A percentile compares a stretch with the other conserved stretches of the same genome.
Conservation (phyloP, 2,113 vertebrate species). For the Etheostoma spectabile region DNA sequence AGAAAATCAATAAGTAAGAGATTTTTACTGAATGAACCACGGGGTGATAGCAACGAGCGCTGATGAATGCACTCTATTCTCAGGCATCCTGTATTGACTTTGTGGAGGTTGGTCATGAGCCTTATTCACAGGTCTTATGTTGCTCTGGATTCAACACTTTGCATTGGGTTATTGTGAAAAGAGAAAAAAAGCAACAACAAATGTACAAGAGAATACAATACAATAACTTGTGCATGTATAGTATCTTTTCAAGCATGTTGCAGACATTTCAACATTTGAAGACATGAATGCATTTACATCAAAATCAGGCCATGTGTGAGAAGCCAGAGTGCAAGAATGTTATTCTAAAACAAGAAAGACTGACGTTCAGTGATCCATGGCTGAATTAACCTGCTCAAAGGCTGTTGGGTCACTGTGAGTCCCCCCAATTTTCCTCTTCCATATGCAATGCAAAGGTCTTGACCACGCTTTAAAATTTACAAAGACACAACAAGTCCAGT, state of each 20-base stretch:
- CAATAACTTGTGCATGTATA: neutral
- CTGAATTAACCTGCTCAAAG: neutral
- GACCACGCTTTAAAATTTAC: too few species aligned
- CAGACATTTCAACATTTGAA: neutral
- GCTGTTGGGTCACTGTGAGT: neutral
- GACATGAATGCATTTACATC: neutral
- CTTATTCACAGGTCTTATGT: slow-evolving; percentile 3
- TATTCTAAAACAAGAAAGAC: neutral
- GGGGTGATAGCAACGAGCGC: neutral
- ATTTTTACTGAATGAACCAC: slow-evolving; percentile 48
- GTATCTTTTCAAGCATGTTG: neutral
- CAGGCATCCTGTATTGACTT: slow-evolving; percentile 26
- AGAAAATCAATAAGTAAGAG: slow-evolving; percentile 74
- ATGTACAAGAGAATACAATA: neutral
- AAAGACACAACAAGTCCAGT: too few species aligned
- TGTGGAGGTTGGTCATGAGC: slow-evolving; percentile 19
- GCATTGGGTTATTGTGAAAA: neutral
- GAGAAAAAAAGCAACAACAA: neutral
- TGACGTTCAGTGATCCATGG: neutral
- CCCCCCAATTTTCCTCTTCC: too few species aligned
- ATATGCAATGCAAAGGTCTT: too few species aligned
- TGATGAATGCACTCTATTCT: slow-evolving; percentile 62
- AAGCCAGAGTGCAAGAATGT: neutral
- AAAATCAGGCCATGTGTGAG: neutral
- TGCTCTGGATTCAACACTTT: slow-evolving; percentile 19